These are phyloP conservation scores for Tetranychus truncatus DNA, from an alignment of 2,888 invertebrate genomes.

Conservation along the genomic window DNA sequence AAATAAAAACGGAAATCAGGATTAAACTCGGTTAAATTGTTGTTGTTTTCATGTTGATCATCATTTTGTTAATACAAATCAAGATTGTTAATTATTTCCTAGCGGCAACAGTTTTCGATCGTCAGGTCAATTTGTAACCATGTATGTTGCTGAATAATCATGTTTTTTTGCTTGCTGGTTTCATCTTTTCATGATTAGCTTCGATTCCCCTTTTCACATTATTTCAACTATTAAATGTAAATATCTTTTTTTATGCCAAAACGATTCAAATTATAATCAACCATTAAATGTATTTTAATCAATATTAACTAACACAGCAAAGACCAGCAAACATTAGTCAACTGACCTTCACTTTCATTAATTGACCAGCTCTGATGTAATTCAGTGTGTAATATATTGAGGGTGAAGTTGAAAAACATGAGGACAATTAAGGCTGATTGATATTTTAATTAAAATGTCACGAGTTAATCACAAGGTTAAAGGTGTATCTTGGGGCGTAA, in stretches of 20 bases:
- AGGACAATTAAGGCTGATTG: neutral
- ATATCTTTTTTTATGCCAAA: neutral
- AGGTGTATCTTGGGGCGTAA: neutral
- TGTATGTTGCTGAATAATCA: neutral
- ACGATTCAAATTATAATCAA: neutral
- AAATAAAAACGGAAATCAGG: too few relatives aligned
- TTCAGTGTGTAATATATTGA: neutral
- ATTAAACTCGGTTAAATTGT: neutral
- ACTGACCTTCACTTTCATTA: neutral
- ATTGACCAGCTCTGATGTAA: neutral
- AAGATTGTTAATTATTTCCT: neutral
- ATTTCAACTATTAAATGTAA: neutral
- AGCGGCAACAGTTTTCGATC: neutral
- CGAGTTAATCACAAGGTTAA: neutral
- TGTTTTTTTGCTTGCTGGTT: neutral
- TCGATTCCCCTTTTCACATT: neutral
- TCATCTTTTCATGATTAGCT: neutral
- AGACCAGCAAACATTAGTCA: neutral
- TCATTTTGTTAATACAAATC: neutral
- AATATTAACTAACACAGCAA: too few relatives aligned
- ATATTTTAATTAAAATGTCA: neutral
- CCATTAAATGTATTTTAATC: too few relatives aligned
- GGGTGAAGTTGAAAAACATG: neutral
- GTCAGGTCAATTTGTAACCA: neutral
- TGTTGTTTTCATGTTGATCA: neutral